These are phyloP conservation scores for Drosophila helvetica DNA, from an alignment of 2,888 invertebrate species.

Conservation along the genomic window DNA sequence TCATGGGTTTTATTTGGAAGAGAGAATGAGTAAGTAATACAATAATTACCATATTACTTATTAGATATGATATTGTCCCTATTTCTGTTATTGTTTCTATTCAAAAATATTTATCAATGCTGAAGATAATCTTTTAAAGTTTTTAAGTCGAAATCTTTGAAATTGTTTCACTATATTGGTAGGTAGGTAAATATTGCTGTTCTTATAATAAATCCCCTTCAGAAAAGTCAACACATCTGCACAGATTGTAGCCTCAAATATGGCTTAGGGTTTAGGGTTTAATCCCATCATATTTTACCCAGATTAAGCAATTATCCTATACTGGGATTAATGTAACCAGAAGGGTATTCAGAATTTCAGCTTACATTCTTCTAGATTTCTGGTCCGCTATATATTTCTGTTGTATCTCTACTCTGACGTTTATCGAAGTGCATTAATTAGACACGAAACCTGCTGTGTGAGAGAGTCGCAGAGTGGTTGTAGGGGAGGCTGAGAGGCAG, in stretches of 20 bases:
- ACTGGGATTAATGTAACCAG: neutral
- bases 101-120: too few relatives aligned
- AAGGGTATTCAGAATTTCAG: neutral
- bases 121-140: too few relatives aligned
- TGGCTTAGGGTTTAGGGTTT: neutral
- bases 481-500: neutral
- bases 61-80: too few relatives aligned
- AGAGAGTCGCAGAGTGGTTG: neutral
- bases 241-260: neutral
- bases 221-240: neutral
- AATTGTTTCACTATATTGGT: neutral
- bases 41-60: too few relatives aligned
- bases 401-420: conserved; percentile 18
- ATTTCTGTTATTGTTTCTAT: too few relatives aligned
- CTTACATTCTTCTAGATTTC: neutral
- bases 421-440: conserved; percentile 68
- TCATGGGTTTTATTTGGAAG: too few relatives aligned
- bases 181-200: neutral
- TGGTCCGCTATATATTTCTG: neutral
- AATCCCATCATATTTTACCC: neutral
- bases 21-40: too few relatives aligned
- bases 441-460: conserved; percentile 68
- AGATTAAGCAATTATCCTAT: neutral
- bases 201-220: neutral
- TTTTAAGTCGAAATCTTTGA: neutral